Evolutionary conservation across 2,113 vertebrate species (phyloP).

Genomic region (Apus apus): DNA sequence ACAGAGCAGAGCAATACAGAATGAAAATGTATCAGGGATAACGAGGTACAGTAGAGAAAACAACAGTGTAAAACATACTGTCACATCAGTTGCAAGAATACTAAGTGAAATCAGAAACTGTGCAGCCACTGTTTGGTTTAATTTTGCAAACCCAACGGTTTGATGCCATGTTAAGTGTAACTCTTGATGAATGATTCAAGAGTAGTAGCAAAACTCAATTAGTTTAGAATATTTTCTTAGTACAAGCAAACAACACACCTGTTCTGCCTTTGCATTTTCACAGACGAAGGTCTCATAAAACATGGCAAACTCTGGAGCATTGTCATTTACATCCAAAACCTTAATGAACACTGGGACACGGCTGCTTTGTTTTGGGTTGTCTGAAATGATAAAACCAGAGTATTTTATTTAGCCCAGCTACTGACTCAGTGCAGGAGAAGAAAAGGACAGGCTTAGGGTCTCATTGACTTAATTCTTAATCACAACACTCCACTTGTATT

Average conservation of each 20-base stretch:
- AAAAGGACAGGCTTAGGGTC: not conserved
- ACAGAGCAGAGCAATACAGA: not conserved
- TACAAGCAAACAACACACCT: slow-evolving; percentile 78
- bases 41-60: not conserved
- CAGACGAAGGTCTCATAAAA: slow-evolving; percentile 94
- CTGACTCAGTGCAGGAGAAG: not conserved
- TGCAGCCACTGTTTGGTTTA: not conserved
- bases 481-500: not conserved
- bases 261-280: slow-evolving; percentile 92
- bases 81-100: not conserved
- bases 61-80: not conserved
- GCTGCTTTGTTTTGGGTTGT: slow-evolving; percentile 87
- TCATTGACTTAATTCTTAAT: not conserved
- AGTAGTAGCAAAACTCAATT: slow-evolving; percentile 3
- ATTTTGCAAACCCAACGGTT: not conserved
- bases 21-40: not conserved
- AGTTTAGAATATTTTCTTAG: not conserved
- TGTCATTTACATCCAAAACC: slow-evolving; percentile 94
- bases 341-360: slow-evolving; percentile 88
- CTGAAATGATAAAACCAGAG: slow-evolving; percentile 72
- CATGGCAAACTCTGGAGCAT: slow-evolving; percentile 89
- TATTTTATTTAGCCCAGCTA: not conserved
- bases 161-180: not conserved
- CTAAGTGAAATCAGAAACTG: not conserved
- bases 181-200: not conserved